These are phyloP conservation scores for Apotomis capreana DNA, from an alignment of 2,888 invertebrate genomes.

Conservation along the genomic window DNA sequence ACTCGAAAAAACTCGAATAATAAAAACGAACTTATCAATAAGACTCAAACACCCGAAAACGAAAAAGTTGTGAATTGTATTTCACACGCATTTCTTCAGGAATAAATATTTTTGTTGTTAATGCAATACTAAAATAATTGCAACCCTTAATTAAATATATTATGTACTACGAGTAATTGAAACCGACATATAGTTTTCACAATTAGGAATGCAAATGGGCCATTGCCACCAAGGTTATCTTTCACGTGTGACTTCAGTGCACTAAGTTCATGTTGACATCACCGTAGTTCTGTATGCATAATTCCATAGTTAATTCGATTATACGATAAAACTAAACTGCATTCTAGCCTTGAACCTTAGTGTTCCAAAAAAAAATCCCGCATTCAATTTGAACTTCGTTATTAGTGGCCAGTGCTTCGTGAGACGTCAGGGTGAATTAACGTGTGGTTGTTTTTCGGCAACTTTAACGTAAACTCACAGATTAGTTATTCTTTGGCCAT, in stretches of 20 bases:
- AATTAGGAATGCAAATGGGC: constrained; percentile 20
- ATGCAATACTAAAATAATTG: not conserved
- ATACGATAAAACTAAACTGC: constrained; percentile 54
- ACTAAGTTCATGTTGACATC: constrained; percentile 38
- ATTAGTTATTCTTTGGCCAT: constrained; percentile 41
- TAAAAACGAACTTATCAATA: constrained; percentile 41
- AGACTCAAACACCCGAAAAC: constrained; percentile 44
- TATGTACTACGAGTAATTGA: not conserved
- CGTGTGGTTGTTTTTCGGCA: constrained; percentile 20
- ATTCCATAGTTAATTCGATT: constrained; percentile 56
- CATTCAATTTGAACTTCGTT: constrained; percentile 56
- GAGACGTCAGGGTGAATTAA: constrained; percentile 11
- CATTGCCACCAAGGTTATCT: constrained; percentile 32
- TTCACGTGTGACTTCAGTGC: constrained; percentile 39
- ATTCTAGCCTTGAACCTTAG: constrained; percentile 68
- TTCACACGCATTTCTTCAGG: not conserved
- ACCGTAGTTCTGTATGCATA: constrained; percentile 60
- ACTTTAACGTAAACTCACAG: constrained; percentile 13
- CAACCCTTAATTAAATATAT: not conserved
- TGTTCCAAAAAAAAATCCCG: constrained; percentile 68
- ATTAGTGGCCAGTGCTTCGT: constrained; percentile 43
- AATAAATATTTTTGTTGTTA: not conserved
- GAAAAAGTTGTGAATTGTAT: constrained; percentile 22
- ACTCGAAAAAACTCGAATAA: constrained; percentile 63
- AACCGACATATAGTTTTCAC: not conserved